phyloP scores from a whole-genome alignment of 2,113 vertebrate species.

The Rhea americana region DNA sequence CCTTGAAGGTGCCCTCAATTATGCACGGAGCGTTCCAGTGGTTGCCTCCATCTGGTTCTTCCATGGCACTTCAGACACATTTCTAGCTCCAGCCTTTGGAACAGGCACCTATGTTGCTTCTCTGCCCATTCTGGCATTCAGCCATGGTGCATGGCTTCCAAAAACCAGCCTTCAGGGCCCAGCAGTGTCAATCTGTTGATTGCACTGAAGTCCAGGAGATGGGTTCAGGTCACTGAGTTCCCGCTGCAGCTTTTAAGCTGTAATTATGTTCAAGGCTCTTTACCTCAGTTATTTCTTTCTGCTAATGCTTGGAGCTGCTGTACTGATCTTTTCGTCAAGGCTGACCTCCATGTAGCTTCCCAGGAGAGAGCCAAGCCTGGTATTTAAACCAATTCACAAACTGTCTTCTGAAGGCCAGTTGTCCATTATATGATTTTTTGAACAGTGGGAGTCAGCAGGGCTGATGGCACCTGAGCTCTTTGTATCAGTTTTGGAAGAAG shows the following conservation, averaged over 20 bases:
- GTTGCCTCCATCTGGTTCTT: slow-evolving; percentile 60
- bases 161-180: slow-evolving; percentile 28
- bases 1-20: slow-evolving; percentile 64
- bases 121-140: slow-evolving; percentile 28
- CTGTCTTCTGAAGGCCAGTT: background rate
- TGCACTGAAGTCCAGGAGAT: slow-evolving; percentile 18
- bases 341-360: slow-evolving; percentile 17
- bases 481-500: background rate
- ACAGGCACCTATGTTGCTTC: background rate
- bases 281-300: slow-evolving; percentile 30
- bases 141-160: background rate
- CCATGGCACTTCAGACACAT: slow-evolving; percentile 7
- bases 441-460: slow-evolving; percentile 25
- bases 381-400: slow-evolving; percentile 51
- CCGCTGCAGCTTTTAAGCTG: slow-evolving; percentile 7
- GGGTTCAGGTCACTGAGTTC: slow-evolving; percentile 3
- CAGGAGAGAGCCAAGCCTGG: slow-evolving; percentile 15
- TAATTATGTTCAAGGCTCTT: slow-evolving; percentile 57
- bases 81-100: slow-evolving; percentile 16
- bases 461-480: background rate
- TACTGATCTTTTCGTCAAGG: slow-evolving; percentile 49
- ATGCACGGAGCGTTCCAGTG: background rate
- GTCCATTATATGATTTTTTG: background rate
- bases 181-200: slow-evolving; percentile 48
- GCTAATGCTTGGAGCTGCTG: background rate